phyloP scores from a whole-genome alignment of 92 coral and sea anemone species.

The Zoanthus sociatus region DNA sequence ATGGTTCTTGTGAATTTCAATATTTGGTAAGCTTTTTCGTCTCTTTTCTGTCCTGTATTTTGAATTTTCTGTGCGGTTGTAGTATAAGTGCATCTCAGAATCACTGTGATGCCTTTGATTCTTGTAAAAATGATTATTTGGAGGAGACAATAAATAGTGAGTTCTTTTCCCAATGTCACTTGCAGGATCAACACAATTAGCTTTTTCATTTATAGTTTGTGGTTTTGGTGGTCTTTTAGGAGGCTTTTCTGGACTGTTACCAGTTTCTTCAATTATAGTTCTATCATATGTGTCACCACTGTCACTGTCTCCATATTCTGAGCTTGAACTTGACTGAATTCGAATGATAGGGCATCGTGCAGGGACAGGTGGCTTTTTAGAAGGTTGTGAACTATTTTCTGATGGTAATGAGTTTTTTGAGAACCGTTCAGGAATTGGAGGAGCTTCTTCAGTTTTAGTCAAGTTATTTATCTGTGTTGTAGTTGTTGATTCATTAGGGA shows the following conservation, averaged over 20 bases:
- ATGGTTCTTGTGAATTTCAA: constrained; percentile 12
- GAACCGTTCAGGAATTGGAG: constrained; percentile 14
- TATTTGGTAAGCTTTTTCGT: neutral
- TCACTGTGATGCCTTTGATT: constrained; percentile 40
- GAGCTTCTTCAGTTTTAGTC: neutral
- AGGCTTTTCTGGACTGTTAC: constrained; percentile 20
- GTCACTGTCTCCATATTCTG: neutral
- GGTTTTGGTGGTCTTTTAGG: constrained; percentile 30
- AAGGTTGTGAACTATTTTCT: neutral
- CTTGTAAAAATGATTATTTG: neutral
- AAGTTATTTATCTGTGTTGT: neutral
- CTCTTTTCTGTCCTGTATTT: neutral
- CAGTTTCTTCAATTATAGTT: constrained; percentile 11
- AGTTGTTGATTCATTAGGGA: neutral
- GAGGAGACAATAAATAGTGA: neutral
- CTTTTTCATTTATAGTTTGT: neutral
- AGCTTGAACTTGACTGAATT: constrained; percentile 21
- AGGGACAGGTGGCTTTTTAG: constrained; percentile 8
- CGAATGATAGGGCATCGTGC: constrained; percentile 21
- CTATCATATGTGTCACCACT: neutral
- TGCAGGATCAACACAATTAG: neutral
- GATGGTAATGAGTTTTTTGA: neutral
- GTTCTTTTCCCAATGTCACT: neutral
- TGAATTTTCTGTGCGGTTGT: neutral
- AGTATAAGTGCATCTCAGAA: constrained; percentile 9